These are phyloP conservation scores for Lates calcarifer DNA, from an alignment of 2,113 vertebrate species.

Conservation along the genomic window DNA sequence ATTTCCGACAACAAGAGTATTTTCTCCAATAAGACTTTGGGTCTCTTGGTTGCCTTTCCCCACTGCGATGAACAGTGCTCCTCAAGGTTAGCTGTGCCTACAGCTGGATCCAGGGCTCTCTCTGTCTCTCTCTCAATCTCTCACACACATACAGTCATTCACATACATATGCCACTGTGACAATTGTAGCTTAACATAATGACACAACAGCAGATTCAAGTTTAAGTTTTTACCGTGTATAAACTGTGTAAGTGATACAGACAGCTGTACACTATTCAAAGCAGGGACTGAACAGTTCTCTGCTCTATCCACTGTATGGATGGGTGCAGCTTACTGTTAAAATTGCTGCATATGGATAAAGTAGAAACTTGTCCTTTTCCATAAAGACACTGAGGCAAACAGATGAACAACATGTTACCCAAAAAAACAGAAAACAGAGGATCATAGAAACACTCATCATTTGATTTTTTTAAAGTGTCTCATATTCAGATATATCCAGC, in stretches of 20 bases:
- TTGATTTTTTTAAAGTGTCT: no score
- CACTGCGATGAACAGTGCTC: constrained; percentile 54
- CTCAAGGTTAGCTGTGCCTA: constrained; percentile 66
- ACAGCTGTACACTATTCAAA: background rate
- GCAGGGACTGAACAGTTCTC: background rate
- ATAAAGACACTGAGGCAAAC: background rate
- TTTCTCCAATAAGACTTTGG: constrained; percentile 73
- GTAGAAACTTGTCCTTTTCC: constrained; percentile 9
- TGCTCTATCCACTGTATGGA: background rate
- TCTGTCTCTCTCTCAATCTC: background rate
- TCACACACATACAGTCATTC: background rate
- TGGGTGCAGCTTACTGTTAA: background rate
- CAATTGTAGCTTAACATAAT: constrained; percentile 1
- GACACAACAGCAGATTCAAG: background rate
- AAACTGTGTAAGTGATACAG: constrained; percentile 1
- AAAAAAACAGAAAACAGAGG: background rate
- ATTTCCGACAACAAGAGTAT: constrained; percentile 77
- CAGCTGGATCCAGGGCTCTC: constrained; percentile 4
- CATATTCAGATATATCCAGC: background rate
- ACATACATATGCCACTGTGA: background rate
- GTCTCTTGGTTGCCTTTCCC: constrained; percentile 60
- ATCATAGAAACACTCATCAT: background rate
- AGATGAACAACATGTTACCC: background rate
- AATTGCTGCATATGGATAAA: constrained; percentile 27
- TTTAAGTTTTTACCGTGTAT: constrained; percentile 1